Evolutionary conservation across 2,888 invertebrate genomes (phyloP).

Genomic region (Amphimallon solstitiale): DNA sequence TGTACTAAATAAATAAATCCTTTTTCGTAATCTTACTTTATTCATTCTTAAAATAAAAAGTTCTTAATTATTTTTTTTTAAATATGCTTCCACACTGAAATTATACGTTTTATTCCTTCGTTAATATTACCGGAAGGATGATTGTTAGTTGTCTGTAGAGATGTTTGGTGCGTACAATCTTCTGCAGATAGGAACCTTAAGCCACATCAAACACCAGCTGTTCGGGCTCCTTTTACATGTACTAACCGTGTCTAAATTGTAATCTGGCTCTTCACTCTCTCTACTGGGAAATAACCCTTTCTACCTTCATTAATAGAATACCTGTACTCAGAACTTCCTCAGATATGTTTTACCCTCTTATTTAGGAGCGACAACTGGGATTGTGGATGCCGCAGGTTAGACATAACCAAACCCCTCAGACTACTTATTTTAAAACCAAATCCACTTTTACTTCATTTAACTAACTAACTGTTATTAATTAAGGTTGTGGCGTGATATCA

Average conservation of each 20-base stretch:
- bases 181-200: slow-evolving; percentile 16
- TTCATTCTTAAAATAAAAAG: too few species aligned
- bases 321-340: slow-evolving; percentile 48
- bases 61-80: too few species aligned
- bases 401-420: slow-evolving; percentile 21
- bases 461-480: slow-evolving; percentile 43
- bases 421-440: slow-evolving; percentile 32
- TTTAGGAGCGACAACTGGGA: slow-evolving; percentile 46
- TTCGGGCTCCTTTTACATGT: slow-evolving; percentile 25
- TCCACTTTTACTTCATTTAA: slow-evolving; percentile 37
- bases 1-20: too few species aligned
- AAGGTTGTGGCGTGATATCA: slow-evolving; percentile 19
- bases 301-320: slow-evolving; percentile 53
- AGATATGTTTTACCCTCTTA: slow-evolving; percentile 49
- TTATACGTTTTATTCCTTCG: slow-evolving; percentile 44
- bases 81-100: too few species aligned
- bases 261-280: slow-evolving; percentile 20
- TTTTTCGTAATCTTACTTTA: too few species aligned
- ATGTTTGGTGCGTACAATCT: slow-evolving; percentile 1
- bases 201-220: slow-evolving; percentile 35
- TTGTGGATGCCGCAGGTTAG: slow-evolving; percentile 43
- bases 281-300: slow-evolving; percentile 34
- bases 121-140: slow-evolving; percentile 45
- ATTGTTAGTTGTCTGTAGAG: slow-evolving; percentile 34
- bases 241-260: slow-evolving; percentile 33